Base-by-base conservation (phyloP, 1,140 invertebrate species). In the Lordiphosa stackelbergi region DNA sequence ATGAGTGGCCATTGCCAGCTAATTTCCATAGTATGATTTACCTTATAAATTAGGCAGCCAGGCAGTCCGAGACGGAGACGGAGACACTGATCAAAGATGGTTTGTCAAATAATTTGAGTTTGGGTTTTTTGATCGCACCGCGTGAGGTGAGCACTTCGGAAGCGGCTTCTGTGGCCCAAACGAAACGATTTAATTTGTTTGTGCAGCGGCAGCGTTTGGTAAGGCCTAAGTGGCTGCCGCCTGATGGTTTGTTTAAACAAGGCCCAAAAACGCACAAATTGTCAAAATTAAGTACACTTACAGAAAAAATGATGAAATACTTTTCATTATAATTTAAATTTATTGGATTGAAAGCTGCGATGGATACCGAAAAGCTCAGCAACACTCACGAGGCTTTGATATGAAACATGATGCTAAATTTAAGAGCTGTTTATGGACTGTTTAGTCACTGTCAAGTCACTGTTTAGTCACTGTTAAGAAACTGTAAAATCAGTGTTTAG, bases 131-230 rank as follows among this genome's bases (percentile, higher is more conserved):
- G 77, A 83, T 83, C 77, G 36, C 16, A 60, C 77, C 77, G 77
- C 53, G 59, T 13, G 40, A 55, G 46, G 48, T 55, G 63, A 54
- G 51, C 62, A 71, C 77, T 83, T 83, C 77, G 77, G 77, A 83
- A 83, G 77, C 77, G 77, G 77, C 77, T 83, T 83, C 77, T 83
- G 77, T 73, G 69, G 69, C 54, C 53, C 63, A 56, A 58, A 57
- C 69, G 71, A 78, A 78, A 69, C 62, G 71, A 71, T 77, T 83
- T 83, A 83, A 83, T 83, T 83, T 83, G 77, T 83, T 83, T 83
- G 53, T 37, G 19, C 60, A 69, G 68, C 75, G 75, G 75, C 75
- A 69, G 53, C 77, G 77, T 56, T 83, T 77, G 77, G 36, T 41
- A 28, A 28, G 16, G 41, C 72, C 73, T 83, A 83, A 83, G 77